These are phyloP conservation scores for Cisticola juncidis DNA, from an alignment of 2,113 vertebrate genomes.

Conservation along the genomic window DNA sequence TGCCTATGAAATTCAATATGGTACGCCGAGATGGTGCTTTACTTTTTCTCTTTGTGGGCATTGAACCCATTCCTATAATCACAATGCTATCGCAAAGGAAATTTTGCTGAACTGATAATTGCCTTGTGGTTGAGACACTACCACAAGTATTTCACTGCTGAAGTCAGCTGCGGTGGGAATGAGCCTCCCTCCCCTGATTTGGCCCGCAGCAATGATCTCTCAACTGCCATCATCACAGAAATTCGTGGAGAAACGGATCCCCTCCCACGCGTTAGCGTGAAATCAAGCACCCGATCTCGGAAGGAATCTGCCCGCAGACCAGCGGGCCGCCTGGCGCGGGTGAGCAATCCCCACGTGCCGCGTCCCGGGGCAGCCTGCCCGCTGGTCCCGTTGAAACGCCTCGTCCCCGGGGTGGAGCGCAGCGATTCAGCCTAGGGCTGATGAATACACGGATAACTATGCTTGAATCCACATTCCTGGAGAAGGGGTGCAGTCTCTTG, in stretches of 20 bases:
- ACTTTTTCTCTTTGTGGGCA: background rate
- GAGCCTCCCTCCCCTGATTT: background rate
- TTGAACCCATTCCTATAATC: background rate
- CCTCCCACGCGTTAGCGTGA: background rate
- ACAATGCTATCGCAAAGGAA: background rate
- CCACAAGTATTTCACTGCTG: background rate
- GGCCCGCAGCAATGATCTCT: background rate
- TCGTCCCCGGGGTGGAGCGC: background rate
- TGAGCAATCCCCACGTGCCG: background rate
- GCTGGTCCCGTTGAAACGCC: background rate
- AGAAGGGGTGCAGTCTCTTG: slow-evolving; percentile 27
- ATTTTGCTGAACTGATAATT: slow-evolving; percentile 18
- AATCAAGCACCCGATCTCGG: slow-evolving; percentile 45
- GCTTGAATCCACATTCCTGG: slow-evolving; percentile 18
- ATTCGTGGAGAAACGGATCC: background rate
- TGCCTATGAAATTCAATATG: background rate
- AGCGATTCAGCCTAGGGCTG: background rate
- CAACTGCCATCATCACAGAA: slow-evolving; percentile 10
- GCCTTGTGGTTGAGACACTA: background rate
- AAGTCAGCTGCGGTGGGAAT: slow-evolving; percentile 26
- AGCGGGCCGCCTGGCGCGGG: background rate
- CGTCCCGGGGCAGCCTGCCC: background rate
- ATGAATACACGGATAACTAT: slow-evolving; percentile 13
- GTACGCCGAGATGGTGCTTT: background rate
- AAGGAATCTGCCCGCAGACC: slow-evolving; percentile 10